Evolutionary conservation across 1,140 invertebrate genomes (phyloP).

Genomic region (Cardiocondyla obscurior): DNA sequence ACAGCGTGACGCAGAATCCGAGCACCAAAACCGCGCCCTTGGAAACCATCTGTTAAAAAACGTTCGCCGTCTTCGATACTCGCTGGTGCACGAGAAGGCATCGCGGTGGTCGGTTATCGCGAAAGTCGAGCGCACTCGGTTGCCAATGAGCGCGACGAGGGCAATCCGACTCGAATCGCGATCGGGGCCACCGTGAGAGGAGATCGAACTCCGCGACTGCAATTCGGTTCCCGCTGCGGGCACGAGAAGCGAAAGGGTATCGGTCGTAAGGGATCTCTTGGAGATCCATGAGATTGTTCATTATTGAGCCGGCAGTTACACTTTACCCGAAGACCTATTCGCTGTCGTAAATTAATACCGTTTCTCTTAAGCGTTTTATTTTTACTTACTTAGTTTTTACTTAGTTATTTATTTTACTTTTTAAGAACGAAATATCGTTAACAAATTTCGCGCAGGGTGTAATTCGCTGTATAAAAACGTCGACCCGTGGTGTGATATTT

Average conservation of each 20-base stretch:
- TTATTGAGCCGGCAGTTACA: neutral
- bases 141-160: neutral
- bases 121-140: neutral
- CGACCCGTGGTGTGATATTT: neutral
- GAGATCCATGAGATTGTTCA: neutral
- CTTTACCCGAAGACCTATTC: neutral
- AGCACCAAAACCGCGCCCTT: slow-evolving; percentile 86
- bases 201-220: slow-evolving; percentile 3
- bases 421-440: neutral
- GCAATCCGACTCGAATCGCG: neutral
- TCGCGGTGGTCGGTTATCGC: neutral
- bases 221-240: neutral
- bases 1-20: slow-evolving; percentile 89
- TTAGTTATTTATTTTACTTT: neutral
- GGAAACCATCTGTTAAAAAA: slow-evolving; percentile 85
- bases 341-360: neutral
- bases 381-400: no score
- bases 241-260: neutral
- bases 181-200: neutral
- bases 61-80: neutral
- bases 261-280: slow-evolving; percentile 1
- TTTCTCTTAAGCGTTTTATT: neutral
- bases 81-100: no score
- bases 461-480: neutral
- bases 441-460: neutral